Base-by-base conservation (phyloP, 2,888 invertebrate species). In the Drosophila acutilabella region DNA sequence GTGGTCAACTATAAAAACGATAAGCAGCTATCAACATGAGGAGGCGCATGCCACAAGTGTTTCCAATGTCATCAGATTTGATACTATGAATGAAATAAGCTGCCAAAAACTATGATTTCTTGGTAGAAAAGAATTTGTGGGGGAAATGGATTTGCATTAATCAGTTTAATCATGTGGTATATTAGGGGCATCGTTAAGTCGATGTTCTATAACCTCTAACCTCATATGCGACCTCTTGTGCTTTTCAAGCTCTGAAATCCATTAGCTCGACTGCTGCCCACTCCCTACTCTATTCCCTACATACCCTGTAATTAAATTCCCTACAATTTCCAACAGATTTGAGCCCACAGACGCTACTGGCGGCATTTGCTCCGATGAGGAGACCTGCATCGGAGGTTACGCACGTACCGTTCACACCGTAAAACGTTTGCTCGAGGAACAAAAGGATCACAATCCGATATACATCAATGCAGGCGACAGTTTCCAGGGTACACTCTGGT, bases 401-500 rank as follows among this genome's bases (percentile, higher is more conserved):
- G 94, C 96, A 0, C 93, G 96, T 0, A 93, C 95, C 0, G 94
- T 94, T 76, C 92, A 94, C 20, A 94, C 94, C 53, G 93, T 95
- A 18, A 92, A 93, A 8, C 90, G 91, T 20, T 83, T 94, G 41
- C 87, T 92, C 1, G 71, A 90, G 13, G 90, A 93, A 1, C 92
- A 94, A 2, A 91, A 93, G 77, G 94, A 94, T 64, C 93, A 92
- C 73, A 94, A 94, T 71, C 93, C 95, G 0, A 91, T 97, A 18
- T 94, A 96, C 38, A 91, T 97, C 60, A 96, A 97, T 89, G 97
- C 95, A 0, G 97, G 97, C 0, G 97, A 97, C 91, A 95, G 95
- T 89, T 97, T 95, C 90, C 96, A 97, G 90, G 97, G 97, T 8
- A 97, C 97, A 0, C 93, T 96, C n/a, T 97, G 96, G 96, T 97